Evolutionary conservation across 2,888 invertebrate species (phyloP), one percentile per base, ranked within the genome.

Genomic region (Alloplasta piceator): DNA sequence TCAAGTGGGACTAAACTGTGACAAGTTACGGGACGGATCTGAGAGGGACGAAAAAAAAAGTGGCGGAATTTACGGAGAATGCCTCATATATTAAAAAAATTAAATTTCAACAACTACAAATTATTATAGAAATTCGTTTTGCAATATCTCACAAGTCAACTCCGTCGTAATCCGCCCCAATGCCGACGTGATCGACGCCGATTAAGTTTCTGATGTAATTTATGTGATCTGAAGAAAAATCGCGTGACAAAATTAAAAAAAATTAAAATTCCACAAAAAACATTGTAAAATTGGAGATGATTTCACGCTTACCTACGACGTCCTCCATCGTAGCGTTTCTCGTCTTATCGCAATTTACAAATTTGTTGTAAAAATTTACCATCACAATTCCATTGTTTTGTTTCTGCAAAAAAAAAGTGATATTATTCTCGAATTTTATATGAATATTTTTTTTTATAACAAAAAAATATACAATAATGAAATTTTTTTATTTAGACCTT

Each of bases 311-410:
- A 96, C 96, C 95, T 82, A 95, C 94, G 6, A 96, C 95, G 85
- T 95, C 94, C 0, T 94, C 92, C n/a, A 96, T 92, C 0, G 94
- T 95, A 0, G 95, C 95, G 75, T 94, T 94, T 77, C 82, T 83
- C 48, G 87, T 87, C 48, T 86, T 75, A 79, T 87, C 86, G 76
- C 89, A 89, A 82, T 92, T 93, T n/a, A 96, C 93, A 89, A 95
- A 96, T 67, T 92, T 92, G 0, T 94, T 94, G 90, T 94, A 96
- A 90, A 96, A 96, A 89, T 95, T 96, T 7, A 96, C 95, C 96
- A 96, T 96, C 2, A 96, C 95, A 39, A 96, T 93, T 3, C 96
- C 96, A 38, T 94, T 94, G 85, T 96, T 96, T 82, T 92, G 91
- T 93, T 94, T 94, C 95, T 95, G 92, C 36, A 92, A 73, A 43